Evolutionary conservation across 1,140 invertebrate genomes (phyloP).

Genomic region (Drosophila leontia): DNA sequence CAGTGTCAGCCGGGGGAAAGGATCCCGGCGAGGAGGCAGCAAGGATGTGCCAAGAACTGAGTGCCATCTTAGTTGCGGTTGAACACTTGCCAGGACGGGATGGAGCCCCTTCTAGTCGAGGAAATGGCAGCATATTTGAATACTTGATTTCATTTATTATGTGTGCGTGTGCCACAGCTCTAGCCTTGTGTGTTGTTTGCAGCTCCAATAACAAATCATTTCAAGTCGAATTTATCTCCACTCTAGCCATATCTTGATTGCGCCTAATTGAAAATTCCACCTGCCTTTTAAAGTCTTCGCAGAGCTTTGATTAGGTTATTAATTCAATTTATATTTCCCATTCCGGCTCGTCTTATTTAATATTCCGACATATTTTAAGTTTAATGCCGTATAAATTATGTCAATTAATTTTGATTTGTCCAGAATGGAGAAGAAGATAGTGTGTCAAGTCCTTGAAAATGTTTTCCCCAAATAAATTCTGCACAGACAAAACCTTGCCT

Average conservation of each 20-base stretch:
- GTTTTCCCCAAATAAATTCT: no score
- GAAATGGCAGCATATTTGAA: conserved; percentile 66
- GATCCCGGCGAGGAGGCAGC: background rate
- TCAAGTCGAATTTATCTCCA: conserved; percentile 1
- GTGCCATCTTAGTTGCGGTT: conserved; percentile 75
- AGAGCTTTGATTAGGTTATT: conserved; percentile 6
- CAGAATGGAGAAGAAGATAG: no score
- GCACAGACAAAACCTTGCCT: no score
- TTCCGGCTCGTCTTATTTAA: background rate
- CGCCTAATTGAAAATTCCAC: conserved; percentile 27
- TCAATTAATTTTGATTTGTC: background rate
- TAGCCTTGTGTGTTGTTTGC: conserved; percentile 7
- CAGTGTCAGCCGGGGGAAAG: background rate
- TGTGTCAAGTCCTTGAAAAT: no score
- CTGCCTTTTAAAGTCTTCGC: background rate
- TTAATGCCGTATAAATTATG: conserved; percentile 6
- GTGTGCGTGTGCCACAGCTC: conserved; percentile 20
- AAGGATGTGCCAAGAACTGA: conserved; percentile 24
- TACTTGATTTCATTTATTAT: conserved; percentile 67
- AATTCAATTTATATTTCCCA: conserved; percentile 8
- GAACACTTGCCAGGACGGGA: conserved; percentile 52
- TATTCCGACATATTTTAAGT: conserved; percentile 1
- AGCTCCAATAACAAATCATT: conserved; percentile 27
- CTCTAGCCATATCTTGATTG: conserved; percentile 1
- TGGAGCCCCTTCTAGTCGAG: background rate